Evolutionary conservation across 2,888 invertebrate species (phyloP), one percentile per base, ranked within the genome.

Genomic region (Perizoma affinitatum): DNA sequence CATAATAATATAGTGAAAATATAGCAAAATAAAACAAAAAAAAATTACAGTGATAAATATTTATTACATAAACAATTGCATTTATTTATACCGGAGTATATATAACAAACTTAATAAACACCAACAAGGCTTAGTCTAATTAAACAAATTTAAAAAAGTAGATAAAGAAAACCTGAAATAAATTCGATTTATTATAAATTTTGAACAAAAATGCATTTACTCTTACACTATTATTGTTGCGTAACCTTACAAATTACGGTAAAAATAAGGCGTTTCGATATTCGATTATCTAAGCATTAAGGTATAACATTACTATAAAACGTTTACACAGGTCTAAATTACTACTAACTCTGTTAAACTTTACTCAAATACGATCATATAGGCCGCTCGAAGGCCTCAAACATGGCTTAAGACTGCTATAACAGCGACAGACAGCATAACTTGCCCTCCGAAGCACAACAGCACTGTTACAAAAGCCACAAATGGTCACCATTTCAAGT

Each of bases 151-250:
- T 33, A 44, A 10, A 47, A 52, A 38, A 51, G n/a, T 22, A n/a
- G 6, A 48, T 40, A 50, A 53, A 55, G 33, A 44, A 55, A 47
- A 48, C 36, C 47, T 59, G 58, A 65, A 63, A 65, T 55, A 65
- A 64, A 66, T 63, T 46, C 48, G 49, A 58, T 36, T 56, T 11
- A 63, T 34, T 22, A 22, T 3, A 22, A 48, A 42, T 54, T 45
- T 51, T n/a, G 40, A 53, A 50, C 50, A 62, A 64, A 70, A 71
- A 68, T 68, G 65, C 66, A 66, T 65, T 63, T 63, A 58, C 61
- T 42, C 64, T 70, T 70, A 67, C 10, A 45, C 56, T 67, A 66
- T 66, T 66, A 69, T 65, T 69, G 62, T 66, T 64, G 69, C 66
- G 56, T 53, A 62, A 63, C 43, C 49, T 60, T 55, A 61, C 34